Conservation (phyloP, 2,797 vertebrate species). For the Sciurus carolinensis region DNA sequence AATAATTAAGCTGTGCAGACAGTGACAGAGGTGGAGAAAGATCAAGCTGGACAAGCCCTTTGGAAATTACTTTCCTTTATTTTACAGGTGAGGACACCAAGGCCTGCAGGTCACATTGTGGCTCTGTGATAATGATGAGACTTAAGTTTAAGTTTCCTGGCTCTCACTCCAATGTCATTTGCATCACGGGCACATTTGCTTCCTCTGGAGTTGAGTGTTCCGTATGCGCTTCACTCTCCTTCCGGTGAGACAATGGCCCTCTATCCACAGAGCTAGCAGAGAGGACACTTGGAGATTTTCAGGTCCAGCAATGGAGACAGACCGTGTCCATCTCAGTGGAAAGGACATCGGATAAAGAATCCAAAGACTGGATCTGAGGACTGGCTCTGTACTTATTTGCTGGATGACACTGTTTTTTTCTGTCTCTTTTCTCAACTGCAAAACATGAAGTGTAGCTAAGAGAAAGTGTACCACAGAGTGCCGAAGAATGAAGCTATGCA, state of each 20-base stretch:
- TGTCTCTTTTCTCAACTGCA: neutral
- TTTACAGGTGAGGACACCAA: constrained; percentile 21
- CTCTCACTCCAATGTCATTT: neutral
- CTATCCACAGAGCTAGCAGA: neutral
- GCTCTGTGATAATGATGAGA: neutral
- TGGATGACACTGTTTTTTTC: neutral
- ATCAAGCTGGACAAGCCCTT: neutral
- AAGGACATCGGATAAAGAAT: neutral
- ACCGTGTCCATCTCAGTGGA: neutral
- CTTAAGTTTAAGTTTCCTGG: neutral
- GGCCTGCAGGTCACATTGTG: neutral
- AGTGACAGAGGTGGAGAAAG: constrained; percentile 1
- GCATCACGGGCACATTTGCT: neutral
- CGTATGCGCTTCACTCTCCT: neutral
- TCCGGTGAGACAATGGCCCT: neutral
- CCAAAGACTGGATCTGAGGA: neutral
- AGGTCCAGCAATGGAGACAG: neutral
- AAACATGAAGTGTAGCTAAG: neutral
- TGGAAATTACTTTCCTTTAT: constrained; percentile 11
- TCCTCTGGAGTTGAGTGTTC: neutral
- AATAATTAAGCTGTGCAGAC: constrained; percentile 51
- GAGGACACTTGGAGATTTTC: neutral
- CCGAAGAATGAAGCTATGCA: neutral
- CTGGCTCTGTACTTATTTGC: neutral
- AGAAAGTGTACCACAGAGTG: neutral